These are phyloP conservation scores for Yponomeuta sedellus DNA, from an alignment of 2,888 invertebrate species.

Conservation along the genomic window DNA sequence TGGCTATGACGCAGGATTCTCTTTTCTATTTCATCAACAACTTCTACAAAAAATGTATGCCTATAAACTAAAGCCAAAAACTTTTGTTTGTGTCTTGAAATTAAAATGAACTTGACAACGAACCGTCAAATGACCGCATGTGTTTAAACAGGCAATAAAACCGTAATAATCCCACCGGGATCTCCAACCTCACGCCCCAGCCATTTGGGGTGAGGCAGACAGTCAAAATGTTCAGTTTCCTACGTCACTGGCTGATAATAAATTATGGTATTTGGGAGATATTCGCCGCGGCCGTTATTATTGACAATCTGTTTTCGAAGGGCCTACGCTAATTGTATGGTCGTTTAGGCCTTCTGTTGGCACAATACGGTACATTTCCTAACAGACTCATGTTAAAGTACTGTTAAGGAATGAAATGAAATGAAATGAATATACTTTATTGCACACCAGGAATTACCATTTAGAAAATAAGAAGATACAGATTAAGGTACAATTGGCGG, in stretches of 20 bases:
- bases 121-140: neutral
- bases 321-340: neutral
- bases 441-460: too few relatives aligned
- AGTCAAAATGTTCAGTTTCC: slow-evolving; percentile 38
- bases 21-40: too few relatives aligned
- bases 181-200: slow-evolving; percentile 55
- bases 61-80: too few relatives aligned
- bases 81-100: too few relatives aligned
- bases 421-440: too few relatives aligned
- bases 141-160: slow-evolving; percentile 46
- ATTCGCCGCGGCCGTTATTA: slow-evolving; percentile 34
- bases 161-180: slow-evolving; percentile 44
- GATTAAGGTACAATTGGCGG: too few relatives aligned
- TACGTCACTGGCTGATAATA: slow-evolving; percentile 52
- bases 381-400: too few relatives aligned
- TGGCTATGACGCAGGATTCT: too few relatives aligned
- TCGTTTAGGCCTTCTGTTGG: slow-evolving; percentile 11
- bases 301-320: slow-evolving; percentile 38
- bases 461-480: too few relatives aligned
- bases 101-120: too few relatives aligned
- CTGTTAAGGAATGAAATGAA: too few relatives aligned
- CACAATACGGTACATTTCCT: neutral
- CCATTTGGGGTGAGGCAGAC: slow-evolving; percentile 32
- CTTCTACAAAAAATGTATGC: too few relatives aligned
- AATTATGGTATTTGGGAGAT: slow-evolving; percentile 56